Conservation (phyloP, 2,888 invertebrate species). For the Drosophila nigricruria region DNA sequence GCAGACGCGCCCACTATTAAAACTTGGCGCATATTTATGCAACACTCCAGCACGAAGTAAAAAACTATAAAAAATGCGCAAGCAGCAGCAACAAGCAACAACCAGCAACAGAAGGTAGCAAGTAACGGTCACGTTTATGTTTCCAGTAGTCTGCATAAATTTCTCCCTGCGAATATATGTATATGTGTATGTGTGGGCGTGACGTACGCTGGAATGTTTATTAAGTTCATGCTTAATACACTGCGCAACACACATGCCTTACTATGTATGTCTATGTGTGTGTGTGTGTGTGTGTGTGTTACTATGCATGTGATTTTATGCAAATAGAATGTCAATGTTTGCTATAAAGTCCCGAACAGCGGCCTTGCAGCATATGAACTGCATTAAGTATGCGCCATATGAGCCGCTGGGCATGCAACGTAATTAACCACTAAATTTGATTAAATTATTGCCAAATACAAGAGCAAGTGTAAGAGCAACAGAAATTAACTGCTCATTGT, state of each 20-base stretch:
- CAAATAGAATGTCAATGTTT: conserved; percentile 68
- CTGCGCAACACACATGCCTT: conserved; percentile 11
- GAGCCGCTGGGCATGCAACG: conserved; percentile 35
- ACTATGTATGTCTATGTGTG: background rate
- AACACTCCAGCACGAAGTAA: conserved; percentile 47
- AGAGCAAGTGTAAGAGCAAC: conserved; percentile 1
- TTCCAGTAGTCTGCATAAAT: conserved; percentile 67
- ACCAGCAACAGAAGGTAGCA: conserved; percentile 24
- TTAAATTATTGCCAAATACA: conserved; percentile 43
- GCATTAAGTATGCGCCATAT: conserved; percentile 54
- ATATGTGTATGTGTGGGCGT: conserved; percentile 33
- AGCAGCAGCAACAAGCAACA: conserved; percentile 34
- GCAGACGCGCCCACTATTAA: conserved; percentile 52
- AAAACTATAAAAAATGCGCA: conserved; percentile 70
- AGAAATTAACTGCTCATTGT: conserved; percentile 19
- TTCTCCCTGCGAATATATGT: conserved; percentile 20
- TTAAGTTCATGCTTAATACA: conserved; percentile 70
- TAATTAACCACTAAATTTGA: conserved; percentile 73
- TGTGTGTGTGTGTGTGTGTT: background rate
- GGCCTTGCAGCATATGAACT: conserved; percentile 40
- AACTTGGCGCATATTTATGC: conserved; percentile 72
- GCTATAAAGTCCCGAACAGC: conserved; percentile 17
- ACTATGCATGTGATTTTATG: conserved; percentile 46
- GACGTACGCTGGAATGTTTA: conserved; percentile 62
- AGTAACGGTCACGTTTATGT: conserved; percentile 67